Conservation (phyloP, 2,797 vertebrate species). For the Rousettus madagascariensis region DNA sequence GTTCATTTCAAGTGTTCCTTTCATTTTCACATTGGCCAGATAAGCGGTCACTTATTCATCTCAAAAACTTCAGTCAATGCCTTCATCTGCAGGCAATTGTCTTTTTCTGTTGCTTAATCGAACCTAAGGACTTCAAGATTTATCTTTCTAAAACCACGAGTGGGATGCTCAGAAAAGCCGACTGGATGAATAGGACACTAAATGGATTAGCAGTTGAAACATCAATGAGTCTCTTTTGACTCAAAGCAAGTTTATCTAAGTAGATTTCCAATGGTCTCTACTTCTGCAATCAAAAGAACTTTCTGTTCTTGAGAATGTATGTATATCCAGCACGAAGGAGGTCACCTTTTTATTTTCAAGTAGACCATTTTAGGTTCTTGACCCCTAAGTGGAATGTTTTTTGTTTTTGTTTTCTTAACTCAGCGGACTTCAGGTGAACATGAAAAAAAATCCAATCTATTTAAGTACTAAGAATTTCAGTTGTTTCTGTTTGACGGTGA, state of each 20-base stretch:
- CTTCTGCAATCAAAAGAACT: constrained; percentile 13
- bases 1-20: not conserved
- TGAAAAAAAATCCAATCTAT: not conserved
- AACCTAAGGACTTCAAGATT: not conserved
- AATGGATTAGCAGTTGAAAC: constrained; percentile 37
- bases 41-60: not conserved
- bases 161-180: not conserved
- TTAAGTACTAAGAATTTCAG: not conserved
- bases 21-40: not conserved
- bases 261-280: not conserved
- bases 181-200: constrained; percentile 31
- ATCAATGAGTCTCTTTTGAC: constrained; percentile 39
- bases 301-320: not conserved
- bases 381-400: not conserved
- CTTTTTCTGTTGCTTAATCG: not conserved
- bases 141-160: constrained; percentile 33
- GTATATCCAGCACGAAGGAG: not conserved
- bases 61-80: not conserved
- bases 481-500: not conserved
- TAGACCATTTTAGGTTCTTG: not conserved
- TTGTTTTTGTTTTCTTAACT: not conserved
- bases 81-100: constrained; percentile 9
- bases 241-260: constrained; percentile 35
- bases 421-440: constrained; percentile 1
- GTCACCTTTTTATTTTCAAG: not conserved